These are phyloP conservation scores for Arnoldichthys spilopterus DNA, from an alignment of 2,797 vertebrate genomes.

Conservation along the genomic window DNA sequence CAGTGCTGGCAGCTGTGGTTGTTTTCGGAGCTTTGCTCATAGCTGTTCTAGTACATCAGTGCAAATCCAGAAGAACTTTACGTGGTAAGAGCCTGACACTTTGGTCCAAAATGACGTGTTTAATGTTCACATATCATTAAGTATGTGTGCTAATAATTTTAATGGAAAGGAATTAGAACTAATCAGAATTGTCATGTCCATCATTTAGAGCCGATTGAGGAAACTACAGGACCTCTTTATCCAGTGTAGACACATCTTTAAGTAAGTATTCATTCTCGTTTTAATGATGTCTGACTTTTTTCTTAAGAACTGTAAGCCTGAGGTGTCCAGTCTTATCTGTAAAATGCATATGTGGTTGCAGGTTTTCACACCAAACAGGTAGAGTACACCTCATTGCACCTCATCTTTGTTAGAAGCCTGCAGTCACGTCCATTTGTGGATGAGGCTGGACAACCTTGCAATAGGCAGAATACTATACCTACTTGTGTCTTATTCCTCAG, in stretches of 20 bases:
- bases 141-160: too few species aligned
- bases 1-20: constrained; percentile 78
- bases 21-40: constrained; percentile 77
- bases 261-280: constrained; percentile 48
- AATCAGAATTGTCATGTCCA: constrained; percentile 33
- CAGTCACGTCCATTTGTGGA: too few species aligned
- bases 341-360: too few species aligned
- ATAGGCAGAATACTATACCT: neutral
- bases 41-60: constrained; percentile 79
- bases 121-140: neutral
- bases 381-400: too few species aligned
- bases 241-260: constrained; percentile 75
- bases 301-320: neutral
- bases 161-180: neutral
- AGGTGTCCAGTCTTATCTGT: too few species aligned
- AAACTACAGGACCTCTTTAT: constrained; percentile 83
- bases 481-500: neutral
- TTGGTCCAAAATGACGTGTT: neutral
- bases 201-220: constrained; percentile 80
- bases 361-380: neutral
- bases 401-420: too few species aligned
- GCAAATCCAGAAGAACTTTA: constrained; percentile 76
- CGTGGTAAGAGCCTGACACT: constrained; percentile 72
- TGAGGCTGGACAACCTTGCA: neutral
- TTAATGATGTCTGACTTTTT: neutral